These are phyloP conservation scores for Hyposoter dolosus DNA, from an alignment of 2,888 invertebrate species.

Conservation along the genomic window DNA sequence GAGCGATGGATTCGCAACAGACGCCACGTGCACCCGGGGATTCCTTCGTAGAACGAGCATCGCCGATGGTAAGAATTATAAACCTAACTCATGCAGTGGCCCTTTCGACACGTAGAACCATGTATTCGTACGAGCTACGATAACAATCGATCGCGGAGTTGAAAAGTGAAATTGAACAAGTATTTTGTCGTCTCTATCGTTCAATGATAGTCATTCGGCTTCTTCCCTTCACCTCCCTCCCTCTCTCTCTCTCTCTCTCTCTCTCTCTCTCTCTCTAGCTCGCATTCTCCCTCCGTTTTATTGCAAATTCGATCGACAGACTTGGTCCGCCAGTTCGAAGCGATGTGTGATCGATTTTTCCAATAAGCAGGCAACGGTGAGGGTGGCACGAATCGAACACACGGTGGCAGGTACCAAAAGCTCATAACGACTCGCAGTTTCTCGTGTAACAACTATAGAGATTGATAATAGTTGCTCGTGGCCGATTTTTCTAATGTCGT, in stretches of 20 bases:
- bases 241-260: constrained; percentile 20
- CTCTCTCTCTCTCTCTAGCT: constrained; percentile 13
- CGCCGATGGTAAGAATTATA: constrained; percentile 78
- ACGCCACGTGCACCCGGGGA: constrained; percentile 75
- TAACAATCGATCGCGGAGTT: constrained; percentile 12
- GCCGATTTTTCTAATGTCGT: constrained; percentile 72
- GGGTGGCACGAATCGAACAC: constrained; percentile 41
- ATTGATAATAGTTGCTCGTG: constrained; percentile 80
- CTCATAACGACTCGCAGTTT: constrained; percentile 36
- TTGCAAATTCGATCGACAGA: constrained; percentile 17
- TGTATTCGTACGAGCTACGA: background rate
- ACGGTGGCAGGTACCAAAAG: constrained; percentile 66
- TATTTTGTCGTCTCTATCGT: constrained; percentile 23
- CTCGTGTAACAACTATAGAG: constrained; percentile 75
- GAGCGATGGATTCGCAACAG: constrained; percentile 79
- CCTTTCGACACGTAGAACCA: background rate
- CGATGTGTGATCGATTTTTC: constrained; percentile 70
- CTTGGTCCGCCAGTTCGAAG: constrained; percentile 69
- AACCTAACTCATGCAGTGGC: background rate
- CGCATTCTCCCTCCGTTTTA: constrained; percentile 11
- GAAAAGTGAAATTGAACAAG: constrained; percentile 40
- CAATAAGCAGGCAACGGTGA: constrained; percentile 27
- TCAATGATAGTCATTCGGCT: constrained; percentile 2
- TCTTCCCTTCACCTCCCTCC: background rate
- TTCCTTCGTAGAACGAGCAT: constrained; percentile 73